Base-by-base conservation (phyloP, 2,888 invertebrate species). In the Hesperia comma region DNA sequence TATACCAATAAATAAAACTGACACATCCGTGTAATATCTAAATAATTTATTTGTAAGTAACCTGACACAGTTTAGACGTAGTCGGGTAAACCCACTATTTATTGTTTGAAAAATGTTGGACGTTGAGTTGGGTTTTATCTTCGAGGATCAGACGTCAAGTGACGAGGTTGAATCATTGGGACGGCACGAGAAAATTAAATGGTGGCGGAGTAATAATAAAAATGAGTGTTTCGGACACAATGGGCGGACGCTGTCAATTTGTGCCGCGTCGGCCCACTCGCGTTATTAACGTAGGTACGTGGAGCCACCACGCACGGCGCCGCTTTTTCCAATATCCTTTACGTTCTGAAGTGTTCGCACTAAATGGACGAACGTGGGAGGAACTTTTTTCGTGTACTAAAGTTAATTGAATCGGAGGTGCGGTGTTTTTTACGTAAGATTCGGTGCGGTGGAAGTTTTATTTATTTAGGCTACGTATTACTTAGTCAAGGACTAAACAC, bases 141-240 rank as follows among this genome's bases (percentile, higher is more conserved):
- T 26, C 26, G 72, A 72, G 71, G 72, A 73, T 72, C 68, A 26
- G 26, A 51, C 51, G 26, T 51, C 21, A 61, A 71, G 69, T 72
- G 73, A 74, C 73, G 69, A 63, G 69, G 71, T 72, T 71, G 71
- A 73, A 72, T 76, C 73, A 74, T 70, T 66, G 72, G 63, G 70
- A 62, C 69, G 69, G 68, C 69, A 63, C 69, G 72, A 69, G 74
- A 73, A 80, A 79, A 80, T 80, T 75, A 79, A 80, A 79, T 74
- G 77, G 74, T 69, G 73, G 67, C 69, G 72, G 73, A 74, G 74
- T 75, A 73, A 77, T 78, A 79, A 77, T 75, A 80, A 80, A 80
- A 79, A 78, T 76, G 77, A 75, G 73, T 74, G 74, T 77, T 75
- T 72, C 67, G 73, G 73, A 72, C 74, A 72, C 74, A 74, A 73